Evolutionary conservation across 2,888 invertebrate genomes (phyloP).

Genomic region (Leptothorax acervorum): DNA sequence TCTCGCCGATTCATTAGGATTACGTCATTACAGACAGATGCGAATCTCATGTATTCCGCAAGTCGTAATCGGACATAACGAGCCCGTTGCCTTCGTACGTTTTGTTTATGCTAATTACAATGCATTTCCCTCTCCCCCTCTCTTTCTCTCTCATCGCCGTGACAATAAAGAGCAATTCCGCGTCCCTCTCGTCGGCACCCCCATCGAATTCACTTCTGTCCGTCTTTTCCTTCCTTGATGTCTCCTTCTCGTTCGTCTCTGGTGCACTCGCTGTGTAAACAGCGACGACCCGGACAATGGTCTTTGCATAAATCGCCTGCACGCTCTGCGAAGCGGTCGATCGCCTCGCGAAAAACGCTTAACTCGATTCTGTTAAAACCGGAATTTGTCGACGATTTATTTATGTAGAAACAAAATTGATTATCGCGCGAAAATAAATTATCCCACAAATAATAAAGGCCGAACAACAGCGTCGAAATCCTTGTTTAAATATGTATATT

Average conservation of each 20-base stretch:
- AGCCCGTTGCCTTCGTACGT: not conserved
- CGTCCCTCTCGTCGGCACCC: not conserved
- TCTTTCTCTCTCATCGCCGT: not conserved
- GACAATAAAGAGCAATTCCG: slow-evolving; percentile 9
- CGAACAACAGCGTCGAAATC: too few relatives aligned
- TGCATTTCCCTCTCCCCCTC: not conserved
- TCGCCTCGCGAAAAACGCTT: slow-evolving; percentile 4
- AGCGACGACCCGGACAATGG: slow-evolving; percentile 54
- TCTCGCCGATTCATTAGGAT: slow-evolving; percentile 24
- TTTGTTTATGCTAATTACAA: slow-evolving; percentile 46
- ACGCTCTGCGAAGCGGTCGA: not conserved
- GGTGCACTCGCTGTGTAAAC: slow-evolving; percentile 27
- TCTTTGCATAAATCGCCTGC: slow-evolving; percentile 55
- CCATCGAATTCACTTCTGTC: not conserved
- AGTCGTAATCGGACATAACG: slow-evolving; percentile 12
- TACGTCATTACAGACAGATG: slow-evolving; percentile 42
- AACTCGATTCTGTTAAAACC: not conserved
- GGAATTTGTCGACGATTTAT: not conserved
- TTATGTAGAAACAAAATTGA: not conserved
- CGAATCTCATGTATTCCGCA: not conserved
- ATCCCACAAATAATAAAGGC: not conserved
- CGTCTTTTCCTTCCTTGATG: slow-evolving; percentile 27
- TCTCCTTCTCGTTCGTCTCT: slow-evolving; percentile 30
- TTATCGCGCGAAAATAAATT: not conserved
- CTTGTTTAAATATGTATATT: not conserved